Evolutionary conservation across 2,888 invertebrate genomes (phyloP).

Genomic region (Protodeltote pygarga): DNA sequence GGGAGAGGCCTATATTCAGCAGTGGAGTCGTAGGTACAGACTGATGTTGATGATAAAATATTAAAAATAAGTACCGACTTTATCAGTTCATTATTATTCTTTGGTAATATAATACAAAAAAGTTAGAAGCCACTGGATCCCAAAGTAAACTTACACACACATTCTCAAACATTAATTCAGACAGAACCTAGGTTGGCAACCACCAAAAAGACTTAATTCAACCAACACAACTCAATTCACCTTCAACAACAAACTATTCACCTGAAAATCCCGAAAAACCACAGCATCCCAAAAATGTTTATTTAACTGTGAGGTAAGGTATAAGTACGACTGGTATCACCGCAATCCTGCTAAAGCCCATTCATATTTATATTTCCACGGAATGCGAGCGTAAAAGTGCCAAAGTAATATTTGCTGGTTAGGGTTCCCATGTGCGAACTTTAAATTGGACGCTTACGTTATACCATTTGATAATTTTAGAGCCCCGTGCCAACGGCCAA

Average conservation of each 20-base stretch:
- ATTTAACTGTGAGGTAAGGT: conserved; percentile 30
- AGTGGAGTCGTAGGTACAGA: no score
- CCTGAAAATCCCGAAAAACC: conserved; percentile 23
- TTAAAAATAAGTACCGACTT: no score
- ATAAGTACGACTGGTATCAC: conserved; percentile 11
- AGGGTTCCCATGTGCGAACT: conserved; percentile 35
- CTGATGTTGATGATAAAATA: no score
- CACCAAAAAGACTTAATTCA: not conserved
- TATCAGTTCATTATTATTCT: no score
- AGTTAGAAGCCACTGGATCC: no score
- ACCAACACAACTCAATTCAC: not conserved
- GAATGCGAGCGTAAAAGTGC: conserved; percentile 31
- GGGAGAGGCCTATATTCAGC: no score
- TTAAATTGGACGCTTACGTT: conserved; percentile 23
- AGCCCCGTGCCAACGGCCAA: no score
- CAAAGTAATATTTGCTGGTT: conserved; percentile 27
- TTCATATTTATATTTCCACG: conserved; percentile 46
- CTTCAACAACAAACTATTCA: conserved; percentile 19
- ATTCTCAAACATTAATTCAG: no score
- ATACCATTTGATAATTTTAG: no score
- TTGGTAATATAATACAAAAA: no score
- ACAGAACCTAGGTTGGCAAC: no score
- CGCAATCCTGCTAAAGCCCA: conserved; percentile 19
- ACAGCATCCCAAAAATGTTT: not conserved
- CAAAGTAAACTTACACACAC: not conserved